These are phyloP conservation scores for Oceanites oceanicus DNA, from an alignment of 2,113 vertebrate species.

Conservation along the genomic window DNA sequence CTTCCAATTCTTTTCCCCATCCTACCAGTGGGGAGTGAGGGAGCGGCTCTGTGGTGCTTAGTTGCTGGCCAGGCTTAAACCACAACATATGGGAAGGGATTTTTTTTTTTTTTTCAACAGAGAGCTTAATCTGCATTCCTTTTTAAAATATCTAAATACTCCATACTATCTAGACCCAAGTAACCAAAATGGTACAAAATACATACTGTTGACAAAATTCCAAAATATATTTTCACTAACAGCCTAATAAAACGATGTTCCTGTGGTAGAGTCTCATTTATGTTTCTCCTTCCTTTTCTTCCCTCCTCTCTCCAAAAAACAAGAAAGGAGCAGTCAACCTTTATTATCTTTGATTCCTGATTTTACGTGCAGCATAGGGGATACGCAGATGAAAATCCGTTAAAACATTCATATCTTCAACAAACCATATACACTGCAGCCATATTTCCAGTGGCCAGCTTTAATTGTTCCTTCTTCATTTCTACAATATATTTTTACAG, in stretches of 20 bases:
- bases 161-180: not conserved
- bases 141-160: not conserved
- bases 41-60: not conserved
- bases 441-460: not conserved
- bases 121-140: not conserved
- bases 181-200: not conserved
- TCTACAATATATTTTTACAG: not conserved
- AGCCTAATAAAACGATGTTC: not conserved
- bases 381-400: not conserved
- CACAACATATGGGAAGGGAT: rapidly evolving
- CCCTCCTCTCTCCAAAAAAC: not conserved
- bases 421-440: not conserved
- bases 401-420: not conserved
- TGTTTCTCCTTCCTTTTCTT: not conserved
- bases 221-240: not conserved
- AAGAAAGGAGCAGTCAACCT: not conserved
- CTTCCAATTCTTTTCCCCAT: not conserved
- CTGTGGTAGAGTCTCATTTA: not conserved
- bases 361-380: not conserved
- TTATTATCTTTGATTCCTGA: not conserved
- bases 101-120: not conserved
- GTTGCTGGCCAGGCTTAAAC: not conserved
- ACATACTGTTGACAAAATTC: not conserved
- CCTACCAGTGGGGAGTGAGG: rapidly evolving
- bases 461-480: conserved; percentile 36